Evolutionary conservation across 2,888 invertebrate genomes (phyloP), one percentile per base, ranked within the genome.

Genomic region (Microchrysa polita): DNA sequence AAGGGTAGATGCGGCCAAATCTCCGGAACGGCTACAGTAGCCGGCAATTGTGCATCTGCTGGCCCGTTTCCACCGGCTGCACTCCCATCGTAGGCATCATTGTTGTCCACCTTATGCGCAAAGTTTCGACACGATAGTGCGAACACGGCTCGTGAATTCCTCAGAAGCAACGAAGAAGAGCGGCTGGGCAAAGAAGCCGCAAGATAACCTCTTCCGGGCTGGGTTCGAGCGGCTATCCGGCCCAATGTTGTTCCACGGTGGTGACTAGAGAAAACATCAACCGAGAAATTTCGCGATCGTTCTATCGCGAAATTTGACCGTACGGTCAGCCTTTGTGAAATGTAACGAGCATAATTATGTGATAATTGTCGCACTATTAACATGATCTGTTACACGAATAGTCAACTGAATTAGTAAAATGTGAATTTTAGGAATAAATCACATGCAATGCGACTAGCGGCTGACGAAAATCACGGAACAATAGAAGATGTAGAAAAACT

Each of bases 1-100:
- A 98, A 91, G 2, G 99, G 99, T 20, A 99, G 92, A 82, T 94
- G 93, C 0, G 99, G 98, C 93, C 97, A 98, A 10, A 94, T 92
- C 83, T 98, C 98, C 0, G 98, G 98, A 34, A 99, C 94, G 16
- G 94, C 93, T 61, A 97, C 93, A 0, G 96, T 93, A 0, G 96
- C 95, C 63, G 96, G 94, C 76, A 95, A 77, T 48, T 82, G 82
- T 1, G 80, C 72, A 60, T 82, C 69, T 0, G 7, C n/a, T n/a
- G 22, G 59, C 1, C 55, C 69, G 12, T 12, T 12, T 2, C 20
- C 57, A 12, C 22, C 1, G 12, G 44, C 1, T 2, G 67, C 1
- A 9, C 40, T 42, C 0, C 40, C 57, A 2, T 18, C 40, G 5
- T 34, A 55, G 5, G 40, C 4, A 7, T 69, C 69, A 22, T 69